Conservation (phyloP, 1,140 invertebrate species). For the Pseudomyrmex sp. region DNA sequence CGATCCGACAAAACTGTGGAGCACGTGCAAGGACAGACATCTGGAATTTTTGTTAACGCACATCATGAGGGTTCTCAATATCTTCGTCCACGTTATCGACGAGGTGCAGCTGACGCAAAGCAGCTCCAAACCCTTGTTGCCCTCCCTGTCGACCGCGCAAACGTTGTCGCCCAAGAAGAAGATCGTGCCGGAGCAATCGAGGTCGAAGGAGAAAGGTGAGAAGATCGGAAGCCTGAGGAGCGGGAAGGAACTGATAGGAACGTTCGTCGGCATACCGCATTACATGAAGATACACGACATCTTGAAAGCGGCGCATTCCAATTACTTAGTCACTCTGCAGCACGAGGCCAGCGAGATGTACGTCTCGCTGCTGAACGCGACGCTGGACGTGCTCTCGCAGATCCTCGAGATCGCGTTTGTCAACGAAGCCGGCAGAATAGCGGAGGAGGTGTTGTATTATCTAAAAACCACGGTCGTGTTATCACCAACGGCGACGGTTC, state of each 20-base stretch:
- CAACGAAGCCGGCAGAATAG: constrained; percentile 90
- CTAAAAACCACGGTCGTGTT: constrained; percentile 90
- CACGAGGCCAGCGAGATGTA: constrained; percentile 91
- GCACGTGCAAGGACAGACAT: constrained; percentile 85
- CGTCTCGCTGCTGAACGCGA: constrained; percentile 88
- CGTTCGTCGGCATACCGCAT: constrained; percentile 89
- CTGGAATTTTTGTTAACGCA: constrained; percentile 89
- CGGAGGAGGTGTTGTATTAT: constrained; percentile 93
- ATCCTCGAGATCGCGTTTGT: constrained; percentile 92
- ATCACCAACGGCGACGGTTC: constrained; percentile 89
- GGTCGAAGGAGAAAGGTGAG: constrained; percentile 76
- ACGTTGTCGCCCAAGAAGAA: constrained; percentile 86
- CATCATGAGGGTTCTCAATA: constrained; percentile 89
- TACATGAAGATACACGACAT: constrained; percentile 92
- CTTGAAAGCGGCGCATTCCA: constrained; percentile 90
- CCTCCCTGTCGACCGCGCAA: constrained; percentile 85
- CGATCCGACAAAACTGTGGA: constrained; percentile 82
- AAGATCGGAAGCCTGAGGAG: constrained; percentile 67
- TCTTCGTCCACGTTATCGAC: constrained; percentile 91
- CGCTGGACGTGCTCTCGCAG: constrained; percentile 89
- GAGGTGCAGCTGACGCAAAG: constrained; percentile 84
- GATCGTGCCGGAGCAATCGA: constrained; percentile 74
- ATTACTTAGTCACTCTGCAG: constrained; percentile 93
- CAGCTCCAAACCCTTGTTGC: constrained; percentile 84
- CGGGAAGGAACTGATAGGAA: constrained; percentile 84